Conservation (phyloP, 2,113 vertebrate genomes). For the Peromyscus leucopus region DNA sequence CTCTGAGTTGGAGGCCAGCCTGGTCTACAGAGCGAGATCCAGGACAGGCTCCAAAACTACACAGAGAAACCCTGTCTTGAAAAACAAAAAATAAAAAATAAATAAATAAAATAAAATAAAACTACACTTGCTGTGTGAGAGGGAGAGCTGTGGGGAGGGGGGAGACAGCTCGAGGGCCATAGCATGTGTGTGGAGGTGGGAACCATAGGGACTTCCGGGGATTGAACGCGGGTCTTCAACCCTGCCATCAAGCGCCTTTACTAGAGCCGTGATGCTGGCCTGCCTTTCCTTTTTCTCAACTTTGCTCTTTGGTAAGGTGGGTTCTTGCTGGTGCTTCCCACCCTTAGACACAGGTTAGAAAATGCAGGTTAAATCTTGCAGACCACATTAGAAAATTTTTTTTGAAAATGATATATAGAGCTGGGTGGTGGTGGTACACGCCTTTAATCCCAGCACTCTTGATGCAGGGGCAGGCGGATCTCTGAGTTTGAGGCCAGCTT, state of each 20-base stretch:
- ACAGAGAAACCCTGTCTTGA: too few species aligned
- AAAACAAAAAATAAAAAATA: too few species aligned
- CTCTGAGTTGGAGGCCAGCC: too few species aligned
- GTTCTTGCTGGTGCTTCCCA: not conserved
- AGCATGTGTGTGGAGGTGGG: not conserved
- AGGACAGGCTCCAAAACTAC: too few species aligned
- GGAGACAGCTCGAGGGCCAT: not conserved
- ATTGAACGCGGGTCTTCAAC: not conserved
- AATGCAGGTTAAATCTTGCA: not conserved
- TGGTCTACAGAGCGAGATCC: too few species aligned
- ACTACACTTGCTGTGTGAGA: not conserved
- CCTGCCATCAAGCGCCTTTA: too few species aligned
- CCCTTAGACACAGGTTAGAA: constrained; percentile 20
- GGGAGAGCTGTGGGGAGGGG: not conserved
- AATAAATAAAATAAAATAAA: not conserved
- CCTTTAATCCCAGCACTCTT: not conserved
- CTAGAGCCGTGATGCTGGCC: not conserved
- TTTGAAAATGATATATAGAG: not conserved
- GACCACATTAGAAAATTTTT: not conserved
- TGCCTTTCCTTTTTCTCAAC: not conserved
- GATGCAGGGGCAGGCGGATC: not conserved
- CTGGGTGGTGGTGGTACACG: not conserved
- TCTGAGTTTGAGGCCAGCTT: not conserved
- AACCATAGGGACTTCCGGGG: not conserved
- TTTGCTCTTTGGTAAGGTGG: not conserved